Evolutionary conservation across 2,888 invertebrate species (phyloP), one percentile per base, ranked within the genome.

Genomic region (Cryptus viduatorius): DNA sequence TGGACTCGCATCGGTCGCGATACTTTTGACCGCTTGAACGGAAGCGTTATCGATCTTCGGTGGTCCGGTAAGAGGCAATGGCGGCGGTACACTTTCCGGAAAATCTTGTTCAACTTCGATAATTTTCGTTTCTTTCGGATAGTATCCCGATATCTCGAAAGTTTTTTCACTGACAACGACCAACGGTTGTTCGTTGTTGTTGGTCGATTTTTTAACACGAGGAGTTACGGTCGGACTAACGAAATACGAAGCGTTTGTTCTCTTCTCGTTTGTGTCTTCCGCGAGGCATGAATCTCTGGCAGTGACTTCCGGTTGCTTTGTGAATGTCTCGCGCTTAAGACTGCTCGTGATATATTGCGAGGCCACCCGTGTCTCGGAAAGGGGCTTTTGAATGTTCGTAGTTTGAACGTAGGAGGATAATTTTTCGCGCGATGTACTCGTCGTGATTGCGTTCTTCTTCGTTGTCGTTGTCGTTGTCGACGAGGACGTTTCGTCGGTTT

Each of bases 31-130:
- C 12, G 16, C 72, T 12, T 81, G 56, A 16, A 82, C 7, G 7
- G 79, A 48, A 50, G 79, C 42, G 59, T 89, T 79, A 29, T 84
- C 90, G 42, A 88, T 65, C 69, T 90, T 90, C 1, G 94, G 94
- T 19, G 94, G 94, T 56, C 91, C 92, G 46, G 93, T 92, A 12
- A 92, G 85, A 3, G 94, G 94, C 68, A 93, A 87, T 4, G 94
- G 94, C 37, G 94, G 94, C 3, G 94, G 94, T 4, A 92, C 89
- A 48, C 73, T 82, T 31, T 89, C 90, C 16, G 77, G 24, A 69
- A 65, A 76, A 46, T 86, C 85, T n/a, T 76, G 24, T 56, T 77
- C 80, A 16, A 65, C 68, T 19, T 48, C 48, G 1, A 46, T 14
- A 12, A 56, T 8, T 68, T 80, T 80, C 12, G 76, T 42, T 8